Percentiles rank a stretch among this genome's conserved stretches.
Evolutionary conservation across 35 echinoderm and acorn worm genomes (phyloP).

Genomic region (Eucidaris tribuloides): DNA sequence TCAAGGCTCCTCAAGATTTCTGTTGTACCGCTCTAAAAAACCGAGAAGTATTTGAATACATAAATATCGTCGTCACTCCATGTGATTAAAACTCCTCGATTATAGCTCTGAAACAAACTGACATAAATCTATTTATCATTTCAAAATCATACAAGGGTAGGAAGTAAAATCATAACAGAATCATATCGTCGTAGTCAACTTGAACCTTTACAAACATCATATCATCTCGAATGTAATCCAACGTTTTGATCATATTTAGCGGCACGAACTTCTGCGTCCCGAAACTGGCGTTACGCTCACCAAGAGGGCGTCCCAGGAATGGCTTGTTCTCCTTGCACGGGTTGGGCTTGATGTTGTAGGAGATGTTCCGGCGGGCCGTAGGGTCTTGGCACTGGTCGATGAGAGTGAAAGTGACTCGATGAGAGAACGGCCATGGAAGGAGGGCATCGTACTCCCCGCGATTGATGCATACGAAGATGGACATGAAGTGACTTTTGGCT

Average conservation of each 20-base stretch:
- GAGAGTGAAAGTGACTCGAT: conserved; percentile 84
- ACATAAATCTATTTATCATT: no score
- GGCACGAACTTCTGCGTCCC: conserved; percentile 98
- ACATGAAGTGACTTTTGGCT: conserved; percentile 98
- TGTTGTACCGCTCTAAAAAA: no score
- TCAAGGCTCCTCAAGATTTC: no score
- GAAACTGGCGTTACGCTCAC: conserved; percentile 95
- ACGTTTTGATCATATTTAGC: conserved; percentile 80
- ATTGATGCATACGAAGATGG: conserved; percentile 92
- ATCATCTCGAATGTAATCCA: conserved; percentile 96
- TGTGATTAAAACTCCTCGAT: no score
- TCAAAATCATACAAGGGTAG: no score
- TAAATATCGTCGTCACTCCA: no score
- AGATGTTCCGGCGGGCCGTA: conserved; percentile 86
- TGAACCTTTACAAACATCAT: conserved; percentile 99
- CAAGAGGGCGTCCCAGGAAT: conserved; percentile 78
- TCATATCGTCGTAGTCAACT: conserved; percentile 94
- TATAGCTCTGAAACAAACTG: no score
- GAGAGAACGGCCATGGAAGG: conserved; percentile 89
- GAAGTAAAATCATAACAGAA: conserved; percentile 72
- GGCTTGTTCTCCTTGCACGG: conserved; percentile 97
- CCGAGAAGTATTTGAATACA: no score
- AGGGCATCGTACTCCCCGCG: conserved; percentile 93
- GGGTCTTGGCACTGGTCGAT: conserved; percentile 99
- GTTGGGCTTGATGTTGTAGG: conserved; percentile 98